Evolutionary conservation across 1,140 invertebrate species (phyloP), one percentile per base, ranked within the genome.

Genomic region (Caenorhabditis briggsae): DNA sequence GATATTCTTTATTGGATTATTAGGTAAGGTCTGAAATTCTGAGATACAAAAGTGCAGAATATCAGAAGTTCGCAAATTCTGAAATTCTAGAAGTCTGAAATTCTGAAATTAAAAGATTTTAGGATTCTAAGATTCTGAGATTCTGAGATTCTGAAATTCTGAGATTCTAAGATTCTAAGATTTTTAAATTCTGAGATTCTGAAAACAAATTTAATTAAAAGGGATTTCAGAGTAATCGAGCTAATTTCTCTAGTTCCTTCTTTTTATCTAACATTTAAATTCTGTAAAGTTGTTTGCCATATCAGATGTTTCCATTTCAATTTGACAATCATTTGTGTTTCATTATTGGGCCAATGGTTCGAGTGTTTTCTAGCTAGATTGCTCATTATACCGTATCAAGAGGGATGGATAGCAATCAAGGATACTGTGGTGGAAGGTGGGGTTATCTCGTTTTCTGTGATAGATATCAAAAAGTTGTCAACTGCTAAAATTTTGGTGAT

Each of bases 351-450:
- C 1, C 59, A 61, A 61, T 61, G 59, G 59, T 61, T 61, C 23
- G 59, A 61, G 14, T 61, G 59, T 61, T 20, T 61, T 12, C 18
- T 61, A 12, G 59, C 59, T 12, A 23, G 59, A 61, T 8, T 61
- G 11, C 59, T 61, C 9, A 61, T 61, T 33, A 61, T 61, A 61
- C 59, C 59, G 59, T 61, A 61, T 11, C 59, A 61, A 61, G 59
- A 61, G 25, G 59, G 59, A 61, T 61, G 59, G 59, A 61, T 61
- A 25, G 20, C 59, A 12, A 61, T 61, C 7, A 61, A 61, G 59
- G 59, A 61, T 61, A 61, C 59, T 33, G 59, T 61, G 25, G 8
- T 61, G 9, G 59, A 61, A 33, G 59, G 23, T 61, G 18, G n/a
- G 8, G 3, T 12, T 53, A 53, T 53, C 9, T 53, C 1, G 16